A percentile compares a stretch with the other conserved stretches of the same genome.
These are phyloP conservation scores for Mycalesis mineus DNA, from an alignment of 2,888 invertebrate species.

Conservation along the genomic window DNA sequence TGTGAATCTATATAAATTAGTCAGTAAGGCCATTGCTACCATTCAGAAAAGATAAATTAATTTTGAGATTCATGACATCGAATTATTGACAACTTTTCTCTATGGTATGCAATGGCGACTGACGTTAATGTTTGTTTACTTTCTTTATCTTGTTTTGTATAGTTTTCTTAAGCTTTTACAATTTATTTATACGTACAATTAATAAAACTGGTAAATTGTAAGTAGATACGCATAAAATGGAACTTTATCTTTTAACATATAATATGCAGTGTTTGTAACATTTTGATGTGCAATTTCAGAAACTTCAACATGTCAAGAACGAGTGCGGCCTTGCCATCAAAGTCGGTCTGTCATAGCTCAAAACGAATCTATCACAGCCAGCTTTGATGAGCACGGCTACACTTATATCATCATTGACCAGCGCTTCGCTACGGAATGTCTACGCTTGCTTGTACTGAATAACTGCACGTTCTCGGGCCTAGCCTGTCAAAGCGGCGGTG, in stretches of 20 bases:
- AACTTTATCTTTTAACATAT: not conserved
- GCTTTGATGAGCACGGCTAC: conserved; percentile 94
- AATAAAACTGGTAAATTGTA: no score
- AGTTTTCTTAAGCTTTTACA: no score
- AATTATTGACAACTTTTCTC: no score
- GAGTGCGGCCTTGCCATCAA: conserved; percentile 83
- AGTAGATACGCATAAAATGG: no score
- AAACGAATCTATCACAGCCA: conserved; percentile 91
- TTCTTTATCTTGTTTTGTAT: no score
- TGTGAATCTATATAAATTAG: no score
- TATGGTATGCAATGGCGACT: no score
- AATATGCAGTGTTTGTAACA: not conserved
- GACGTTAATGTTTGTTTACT: no score
- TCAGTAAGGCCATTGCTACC: no score
- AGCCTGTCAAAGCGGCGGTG: conserved; percentile 93
- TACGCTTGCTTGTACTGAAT: not conserved
- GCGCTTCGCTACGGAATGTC: not conserved
- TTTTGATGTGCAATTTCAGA: conserved; percentile 14
- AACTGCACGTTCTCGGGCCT: conserved; percentile 71
- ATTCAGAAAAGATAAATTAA: no score
- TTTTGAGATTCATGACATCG: no score
- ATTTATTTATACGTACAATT: no score
- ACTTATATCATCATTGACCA: conserved; percentile 40
- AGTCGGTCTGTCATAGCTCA: conserved; percentile 89
- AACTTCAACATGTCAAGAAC: conserved; percentile 7